Evolutionary conservation across 2,888 invertebrate genomes (phyloP).

Genomic region (Empis livida): DNA sequence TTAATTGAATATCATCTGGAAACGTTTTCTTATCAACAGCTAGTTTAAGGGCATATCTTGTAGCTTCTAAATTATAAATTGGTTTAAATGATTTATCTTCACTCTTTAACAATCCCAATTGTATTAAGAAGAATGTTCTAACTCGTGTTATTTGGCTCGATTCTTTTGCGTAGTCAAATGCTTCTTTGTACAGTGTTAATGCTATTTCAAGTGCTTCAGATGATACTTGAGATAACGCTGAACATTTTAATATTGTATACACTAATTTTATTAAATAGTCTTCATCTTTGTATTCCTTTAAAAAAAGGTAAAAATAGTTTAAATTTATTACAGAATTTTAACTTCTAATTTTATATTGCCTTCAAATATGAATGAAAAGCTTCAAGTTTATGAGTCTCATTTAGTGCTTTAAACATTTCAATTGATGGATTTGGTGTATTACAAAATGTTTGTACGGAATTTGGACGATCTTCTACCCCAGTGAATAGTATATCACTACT

Average conservation of each 20-base stretch:
- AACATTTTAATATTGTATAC: constrained; percentile 34
- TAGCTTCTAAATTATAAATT: constrained; percentile 25
- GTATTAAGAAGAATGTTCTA: constrained; percentile 30
- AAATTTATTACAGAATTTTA: neutral
- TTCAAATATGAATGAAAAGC: constrained; percentile 26
- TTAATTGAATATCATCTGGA: constrained; percentile 26
- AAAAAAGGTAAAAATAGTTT: neutral
- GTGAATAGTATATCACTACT: constrained; percentile 15
- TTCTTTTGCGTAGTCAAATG: constrained; percentile 28
- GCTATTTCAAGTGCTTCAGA: constrained; percentile 27
- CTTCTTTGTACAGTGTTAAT: constrained; percentile 24
- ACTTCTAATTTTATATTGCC: constrained; percentile 15
- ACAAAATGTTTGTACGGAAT: constrained; percentile 26
- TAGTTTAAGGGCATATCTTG: constrained; percentile 28
- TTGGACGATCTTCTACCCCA: constrained; percentile 11
- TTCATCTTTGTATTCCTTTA: constrained; percentile 26
- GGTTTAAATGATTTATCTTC: constrained; percentile 28
- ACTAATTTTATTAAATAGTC: constrained; percentile 27
- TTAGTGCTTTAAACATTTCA: constrained; percentile 27
- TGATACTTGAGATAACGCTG: constrained; percentile 26
- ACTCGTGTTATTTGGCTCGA: constrained; percentile 30
- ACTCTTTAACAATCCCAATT: constrained; percentile 28
- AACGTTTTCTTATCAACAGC: constrained; percentile 23
- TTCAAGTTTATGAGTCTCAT: constrained; percentile 23
- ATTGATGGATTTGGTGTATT: constrained; percentile 25